A percentile compares a stretch with the other conserved stretches of the same genome.
These are phyloP conservation scores for Geodia barretti DNA, from an alignment of 37 sponge, comb jelly and placozoan species.

Conservation along the genomic window DNA sequence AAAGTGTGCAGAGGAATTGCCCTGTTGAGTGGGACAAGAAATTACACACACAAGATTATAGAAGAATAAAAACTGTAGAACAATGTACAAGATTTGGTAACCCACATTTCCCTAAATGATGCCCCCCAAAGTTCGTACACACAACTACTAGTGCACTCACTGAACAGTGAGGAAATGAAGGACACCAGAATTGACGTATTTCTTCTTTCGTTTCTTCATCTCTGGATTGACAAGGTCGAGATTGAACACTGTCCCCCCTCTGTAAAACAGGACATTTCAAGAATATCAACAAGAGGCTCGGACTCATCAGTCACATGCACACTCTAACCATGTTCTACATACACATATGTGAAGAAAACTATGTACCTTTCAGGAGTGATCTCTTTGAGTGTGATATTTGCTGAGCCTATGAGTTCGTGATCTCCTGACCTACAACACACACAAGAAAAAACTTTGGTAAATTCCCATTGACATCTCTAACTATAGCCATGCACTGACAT, in stretches of 20 bases:
- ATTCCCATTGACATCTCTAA: too few species aligned
- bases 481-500: too few species aligned
- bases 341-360: not conserved
- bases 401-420: slow-evolving; percentile 78
- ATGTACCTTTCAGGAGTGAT: slow-evolving; percentile 67
- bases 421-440: slow-evolving; percentile 55
- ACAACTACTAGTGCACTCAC: slow-evolving; percentile 41
- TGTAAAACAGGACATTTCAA: too few species aligned
- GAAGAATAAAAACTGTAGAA: too few species aligned
- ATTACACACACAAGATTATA: too few species aligned
- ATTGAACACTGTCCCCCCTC: slow-evolving; percentile 63
- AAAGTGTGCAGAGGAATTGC: slow-evolving; percentile 71
- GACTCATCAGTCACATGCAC: not conserved
- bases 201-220: slow-evolving; percentile 78
- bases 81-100: too few species aligned
- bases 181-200: slow-evolving; percentile 78
- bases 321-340: not conserved
- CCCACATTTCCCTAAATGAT: not conserved
- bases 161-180: slow-evolving; percentile 58
- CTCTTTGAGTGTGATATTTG: slow-evolving; percentile 59
- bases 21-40: slow-evolving; percentile 26
- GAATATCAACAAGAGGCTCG: not conserved
- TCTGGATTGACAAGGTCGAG: slow-evolving; percentile 72
- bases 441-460: too few species aligned
- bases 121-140: not conserved